phyloP scores from a whole-genome alignment of 2,888 invertebrate genomes.

The Aplocera efformata region DNA sequence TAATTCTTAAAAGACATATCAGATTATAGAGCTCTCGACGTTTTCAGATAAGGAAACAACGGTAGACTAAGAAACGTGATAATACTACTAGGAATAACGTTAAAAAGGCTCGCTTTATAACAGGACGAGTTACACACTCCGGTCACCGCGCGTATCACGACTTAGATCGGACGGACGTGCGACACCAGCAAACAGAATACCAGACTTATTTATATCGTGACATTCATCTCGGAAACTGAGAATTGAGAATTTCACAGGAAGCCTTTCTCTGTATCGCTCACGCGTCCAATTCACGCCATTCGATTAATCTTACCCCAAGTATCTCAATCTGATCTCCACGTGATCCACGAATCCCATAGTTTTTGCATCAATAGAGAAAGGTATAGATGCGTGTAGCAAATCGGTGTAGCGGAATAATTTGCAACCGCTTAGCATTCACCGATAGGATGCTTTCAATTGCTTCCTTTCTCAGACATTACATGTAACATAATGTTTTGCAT shows the following conservation, averaged over 20 bases:
- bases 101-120: conserved; percentile 24
- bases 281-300: conserved; percentile 41
- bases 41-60: conserved; percentile 21
- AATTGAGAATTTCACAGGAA: conserved; percentile 50
- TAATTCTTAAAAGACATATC: conserved; percentile 15
- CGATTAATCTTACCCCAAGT: conserved; percentile 49
- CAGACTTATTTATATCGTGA: conserved; percentile 40
- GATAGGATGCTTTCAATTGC: conserved; percentile 49
- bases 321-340: conserved; percentile 38
- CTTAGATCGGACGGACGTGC: conserved; percentile 46
- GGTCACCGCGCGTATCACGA: conserved; percentile 38
- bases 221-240: conserved; percentile 47
- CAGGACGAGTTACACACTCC: conserved; percentile 28
- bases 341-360: conserved; percentile 33
- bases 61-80: conserved; percentile 20
- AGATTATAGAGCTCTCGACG: conserved; percentile 10
- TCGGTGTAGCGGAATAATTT: conserved; percentile 50
- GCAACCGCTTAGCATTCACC: conserved; percentile 46
- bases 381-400: conserved; percentile 46
- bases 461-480: conserved; percentile 46
- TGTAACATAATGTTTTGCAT: conserved; percentile 37
- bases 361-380: conserved; percentile 24
- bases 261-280: conserved; percentile 42
- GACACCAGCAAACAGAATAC: conserved; percentile 38
- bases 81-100: conserved; percentile 29